phyloP scores from a whole-genome alignment of 2,888 invertebrate species.

The Thera britannica region DNA sequence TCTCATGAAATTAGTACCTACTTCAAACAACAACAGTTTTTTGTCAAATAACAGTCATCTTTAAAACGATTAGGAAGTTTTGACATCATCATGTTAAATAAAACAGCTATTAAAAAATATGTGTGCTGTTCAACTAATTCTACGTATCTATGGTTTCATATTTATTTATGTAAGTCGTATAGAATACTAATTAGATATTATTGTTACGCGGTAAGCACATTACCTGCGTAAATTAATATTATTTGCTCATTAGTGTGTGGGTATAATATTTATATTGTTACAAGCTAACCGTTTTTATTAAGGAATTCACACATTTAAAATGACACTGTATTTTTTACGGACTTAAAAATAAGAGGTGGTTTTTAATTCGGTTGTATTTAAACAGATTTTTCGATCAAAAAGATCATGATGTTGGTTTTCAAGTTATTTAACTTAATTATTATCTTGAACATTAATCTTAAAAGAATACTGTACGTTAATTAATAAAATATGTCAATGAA shows the following conservation, averaged over 20 bases:
- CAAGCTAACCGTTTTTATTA: slow-evolving; percentile 6
- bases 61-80: neutral
- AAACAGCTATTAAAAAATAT: neutral
- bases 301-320: neutral
- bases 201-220: neutral
- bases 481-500: too few species aligned
- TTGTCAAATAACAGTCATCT: neutral
- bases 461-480: too few species aligned
- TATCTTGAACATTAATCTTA: too few species aligned
- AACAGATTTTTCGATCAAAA: too few species aligned
- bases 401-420: too few species aligned
- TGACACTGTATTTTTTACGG: too few species aligned
- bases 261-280: slow-evolving; percentile 7
- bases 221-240: neutral
- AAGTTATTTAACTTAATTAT: too few species aligned
- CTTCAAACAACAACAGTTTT: neutral
- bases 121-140: neutral
- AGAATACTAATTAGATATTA: slow-evolving; percentile 1
- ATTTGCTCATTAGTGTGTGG: slow-evolving; percentile 9
- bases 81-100: neutral
- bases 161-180: neutral
- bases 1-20: neutral
- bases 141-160: neutral
- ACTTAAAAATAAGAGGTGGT: too few species aligned
- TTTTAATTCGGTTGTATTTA: too few species aligned